Evolutionary conservation across 2,797 vertebrate genomes (phyloP).

Genomic region (Pagetopsis macropterus): DNA sequence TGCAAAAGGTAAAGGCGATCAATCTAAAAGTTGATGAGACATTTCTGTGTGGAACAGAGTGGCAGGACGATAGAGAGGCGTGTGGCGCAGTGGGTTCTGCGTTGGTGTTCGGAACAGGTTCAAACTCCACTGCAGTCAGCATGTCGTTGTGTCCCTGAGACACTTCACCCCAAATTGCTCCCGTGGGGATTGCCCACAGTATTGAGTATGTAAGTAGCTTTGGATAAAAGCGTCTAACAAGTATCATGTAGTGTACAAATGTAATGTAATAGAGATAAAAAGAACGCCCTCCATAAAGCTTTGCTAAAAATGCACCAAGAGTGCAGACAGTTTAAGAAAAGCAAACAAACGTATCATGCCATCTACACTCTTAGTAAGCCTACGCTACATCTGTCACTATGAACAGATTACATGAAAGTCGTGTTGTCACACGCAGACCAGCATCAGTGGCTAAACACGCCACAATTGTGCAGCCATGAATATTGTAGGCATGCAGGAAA

Average conservation of each 20-base stretch:
- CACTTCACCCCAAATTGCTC: too few relatives aligned
- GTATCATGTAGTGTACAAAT: too few relatives aligned
- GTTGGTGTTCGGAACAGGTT: too few relatives aligned
- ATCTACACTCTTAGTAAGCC: conserved; percentile 5
- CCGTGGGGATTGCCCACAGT: too few relatives aligned
- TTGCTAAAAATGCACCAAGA: conserved; percentile 1
- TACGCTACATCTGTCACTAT: conserved; percentile 20
- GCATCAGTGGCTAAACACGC: conserved; percentile 23
- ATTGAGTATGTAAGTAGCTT: too few relatives aligned
- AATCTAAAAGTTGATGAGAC: neutral
- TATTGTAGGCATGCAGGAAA: conserved; percentile 16
- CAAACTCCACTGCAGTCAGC: too few relatives aligned
- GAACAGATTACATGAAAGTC: conserved; percentile 29
- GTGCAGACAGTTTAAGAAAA: neutral
- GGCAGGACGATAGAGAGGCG: neutral
- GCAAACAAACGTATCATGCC: conserved; percentile 15
- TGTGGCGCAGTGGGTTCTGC: too few relatives aligned
- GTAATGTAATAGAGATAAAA: too few relatives aligned
- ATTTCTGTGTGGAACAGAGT: neutral
- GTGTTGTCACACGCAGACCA: conserved; percentile 18
- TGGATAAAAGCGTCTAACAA: too few relatives aligned
- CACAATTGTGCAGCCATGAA: conserved; percentile 25
- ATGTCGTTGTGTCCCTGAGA: too few relatives aligned
- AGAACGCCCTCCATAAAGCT: neutral
- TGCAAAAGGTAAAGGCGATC: neutral